These are phyloP conservation scores for Nyctibius bracteatus DNA, from an alignment of 2,113 vertebrate species.

Conservation along the genomic window DNA sequence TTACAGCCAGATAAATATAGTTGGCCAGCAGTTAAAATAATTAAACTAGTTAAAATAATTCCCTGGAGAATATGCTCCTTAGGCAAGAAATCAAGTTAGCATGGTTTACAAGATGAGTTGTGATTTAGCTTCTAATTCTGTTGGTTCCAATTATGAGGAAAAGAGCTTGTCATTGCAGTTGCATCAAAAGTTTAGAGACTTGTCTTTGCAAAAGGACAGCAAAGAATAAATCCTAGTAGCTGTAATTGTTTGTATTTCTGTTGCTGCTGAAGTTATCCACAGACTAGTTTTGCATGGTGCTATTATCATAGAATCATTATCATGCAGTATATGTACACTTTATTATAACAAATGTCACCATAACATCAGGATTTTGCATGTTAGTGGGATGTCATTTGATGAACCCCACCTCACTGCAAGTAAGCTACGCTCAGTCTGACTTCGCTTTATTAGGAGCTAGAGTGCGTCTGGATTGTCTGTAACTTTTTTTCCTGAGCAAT, in stretches of 20 bases:
- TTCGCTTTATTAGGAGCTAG: not conserved
- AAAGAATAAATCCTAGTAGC: not conserved
- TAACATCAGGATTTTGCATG: not conserved
- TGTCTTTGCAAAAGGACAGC: not conserved
- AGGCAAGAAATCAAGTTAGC: not conserved
- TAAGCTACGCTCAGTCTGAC: not conserved
- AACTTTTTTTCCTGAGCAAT: not conserved
- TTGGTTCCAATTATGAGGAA: not conserved
- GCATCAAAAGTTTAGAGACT: not conserved
- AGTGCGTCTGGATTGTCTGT: not conserved
- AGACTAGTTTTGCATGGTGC: not conserved
- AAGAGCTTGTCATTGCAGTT: not conserved
- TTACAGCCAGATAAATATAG: not conserved
- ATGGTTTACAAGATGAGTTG: not conserved
- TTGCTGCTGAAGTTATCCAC: not conserved
- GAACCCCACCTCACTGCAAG: not conserved
- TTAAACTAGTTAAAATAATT: not conserved
- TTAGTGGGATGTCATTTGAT: not conserved
- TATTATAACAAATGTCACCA: not conserved
- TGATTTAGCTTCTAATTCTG: not conserved
- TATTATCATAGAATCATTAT: not conserved
- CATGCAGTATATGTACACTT: not conserved
- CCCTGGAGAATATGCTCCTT: not conserved
- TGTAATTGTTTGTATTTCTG: not conserved
- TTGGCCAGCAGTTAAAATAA: not conserved